Evolutionary conservation across 2,888 invertebrate genomes (phyloP), one percentile per base, ranked within the genome.

Genomic region (Sialis lutaria): DNA sequence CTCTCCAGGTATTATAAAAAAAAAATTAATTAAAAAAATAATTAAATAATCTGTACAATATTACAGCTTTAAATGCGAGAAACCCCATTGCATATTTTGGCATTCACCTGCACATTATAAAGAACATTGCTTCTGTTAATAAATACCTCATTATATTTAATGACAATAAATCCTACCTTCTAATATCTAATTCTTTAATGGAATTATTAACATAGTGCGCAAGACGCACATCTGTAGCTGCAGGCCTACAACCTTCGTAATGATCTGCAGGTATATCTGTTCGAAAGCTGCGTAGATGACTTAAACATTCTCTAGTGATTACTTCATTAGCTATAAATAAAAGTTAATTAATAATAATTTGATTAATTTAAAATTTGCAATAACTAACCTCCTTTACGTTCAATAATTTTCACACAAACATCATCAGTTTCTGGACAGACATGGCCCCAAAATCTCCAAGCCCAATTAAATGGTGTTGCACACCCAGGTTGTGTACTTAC

Each of bases 181-280:
- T 82, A 32, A 90, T 77, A 60, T 92, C 91, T 45, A 88, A 69
- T 61, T 92, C 86, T 55, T 82, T 80, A 42, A 90, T 83, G 2
- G 79, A 76, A 60, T 89, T 89, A 60, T 89, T 89, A 0, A 90
- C 90, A 63, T 89, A 91, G 61, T 91, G 79, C 0, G 79, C 89
- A 50, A 91, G 64, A 54, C 78, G 80, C 1, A 81, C 72, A 64
- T 91, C 88, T 55, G 74, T 74, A 1, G 87, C 82, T 30, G 88
- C 84, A 6, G 79, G 73, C 47, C 90, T 72, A 57, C 91, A 92
- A 0, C 92, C 92, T 66, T 92, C 91, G 60, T 91, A 92, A 50
- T 81, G 83, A 61, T 92, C 91, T 0, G 90, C 87, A 6, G 91
- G 91, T 55, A 92, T 84, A 57, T 92, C 92, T 4, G 81, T 85